phyloP scores from a whole-genome alignment of 2,113 vertebrate species.

The Gorsachius goisagi region DNA sequence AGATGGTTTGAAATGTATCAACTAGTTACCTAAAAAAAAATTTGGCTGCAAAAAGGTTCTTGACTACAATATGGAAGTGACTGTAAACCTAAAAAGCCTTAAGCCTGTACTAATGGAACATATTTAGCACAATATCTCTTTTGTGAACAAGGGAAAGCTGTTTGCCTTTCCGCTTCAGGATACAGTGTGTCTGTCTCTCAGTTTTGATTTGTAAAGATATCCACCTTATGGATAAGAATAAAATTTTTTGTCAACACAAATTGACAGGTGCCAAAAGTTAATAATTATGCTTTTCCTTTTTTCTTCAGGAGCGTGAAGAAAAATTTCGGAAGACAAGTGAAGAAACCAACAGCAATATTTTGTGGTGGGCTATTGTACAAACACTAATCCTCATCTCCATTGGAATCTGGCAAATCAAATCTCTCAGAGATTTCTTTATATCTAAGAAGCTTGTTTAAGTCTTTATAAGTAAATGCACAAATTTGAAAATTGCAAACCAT shows the following conservation, averaged over 20 bases:
- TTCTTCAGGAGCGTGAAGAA: slow-evolving; percentile 86
- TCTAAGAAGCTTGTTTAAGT: slow-evolving; percentile 89
- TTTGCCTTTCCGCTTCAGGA: background rate
- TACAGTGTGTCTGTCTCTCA: background rate
- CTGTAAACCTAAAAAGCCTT: background rate
- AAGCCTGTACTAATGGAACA: background rate
- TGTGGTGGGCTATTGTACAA: slow-evolving; percentile 89
- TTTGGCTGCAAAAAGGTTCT: background rate
- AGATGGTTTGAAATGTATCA: background rate
- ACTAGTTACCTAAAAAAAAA: background rate
- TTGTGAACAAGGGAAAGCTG: background rate
- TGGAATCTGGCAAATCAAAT: slow-evolving; percentile 91
- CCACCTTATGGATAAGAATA: background rate
- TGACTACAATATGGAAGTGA: background rate
- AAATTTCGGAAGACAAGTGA: slow-evolving; percentile 86
- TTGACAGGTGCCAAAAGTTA: background rate
- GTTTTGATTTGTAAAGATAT: background rate
- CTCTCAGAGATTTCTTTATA: slow-evolving; percentile 89
- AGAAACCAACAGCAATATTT: slow-evolving; percentile 84
- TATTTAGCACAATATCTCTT: background rate
- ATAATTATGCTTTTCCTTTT: slow-evolving; percentile 1
- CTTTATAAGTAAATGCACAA: background rate
- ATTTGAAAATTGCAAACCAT: background rate
- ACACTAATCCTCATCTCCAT: slow-evolving; percentile 82
- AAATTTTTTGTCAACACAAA: background rate